phyloP scores from a whole-genome alignment of 2,113 vertebrate genomes.

The Anthoscopus minutus region DNA sequence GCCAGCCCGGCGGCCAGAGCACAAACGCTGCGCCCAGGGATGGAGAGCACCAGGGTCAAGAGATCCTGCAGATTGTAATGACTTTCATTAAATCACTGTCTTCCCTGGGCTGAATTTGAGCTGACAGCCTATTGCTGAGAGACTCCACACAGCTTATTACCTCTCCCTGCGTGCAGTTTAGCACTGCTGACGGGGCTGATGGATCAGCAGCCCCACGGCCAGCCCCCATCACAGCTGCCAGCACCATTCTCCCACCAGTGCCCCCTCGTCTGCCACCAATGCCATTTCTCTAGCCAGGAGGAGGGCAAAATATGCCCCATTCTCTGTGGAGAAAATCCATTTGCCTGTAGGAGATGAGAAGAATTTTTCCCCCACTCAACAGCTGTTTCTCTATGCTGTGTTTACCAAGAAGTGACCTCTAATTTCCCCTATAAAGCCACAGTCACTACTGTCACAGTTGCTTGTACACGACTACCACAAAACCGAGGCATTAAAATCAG shows the following conservation, averaged over 20 bases:
- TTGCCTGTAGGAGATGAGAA: background rate
- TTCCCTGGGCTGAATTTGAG: constrained; percentile 10
- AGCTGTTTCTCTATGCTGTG: background rate
- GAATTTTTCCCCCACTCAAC: rapidly evolving
- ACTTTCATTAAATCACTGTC: constrained; percentile 24
- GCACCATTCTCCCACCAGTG: background rate
- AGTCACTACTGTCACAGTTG: background rate
- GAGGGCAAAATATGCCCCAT: background rate
- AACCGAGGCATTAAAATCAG: background rate
- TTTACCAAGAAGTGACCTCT: background rate
- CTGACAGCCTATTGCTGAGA: constrained; percentile 6
- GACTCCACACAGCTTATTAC: background rate
- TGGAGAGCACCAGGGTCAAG: background rate
- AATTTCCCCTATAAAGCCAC: background rate
- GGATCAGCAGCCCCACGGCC: background rate
- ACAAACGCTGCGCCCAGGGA: background rate
- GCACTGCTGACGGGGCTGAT: background rate
- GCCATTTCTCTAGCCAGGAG: background rate
- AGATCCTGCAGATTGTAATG: background rate
- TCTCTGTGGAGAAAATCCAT: background rate
- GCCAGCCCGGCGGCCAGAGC: background rate
- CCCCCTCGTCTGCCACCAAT: background rate
- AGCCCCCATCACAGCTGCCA: background rate
- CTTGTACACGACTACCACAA: background rate
- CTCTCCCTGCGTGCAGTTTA: background rate